A percentile compares a stretch with the other conserved stretches of the same genome.
These are phyloP conservation scores for Nettapus auritus DNA, from an alignment of 2,113 vertebrate species.

Conservation along the genomic window DNA sequence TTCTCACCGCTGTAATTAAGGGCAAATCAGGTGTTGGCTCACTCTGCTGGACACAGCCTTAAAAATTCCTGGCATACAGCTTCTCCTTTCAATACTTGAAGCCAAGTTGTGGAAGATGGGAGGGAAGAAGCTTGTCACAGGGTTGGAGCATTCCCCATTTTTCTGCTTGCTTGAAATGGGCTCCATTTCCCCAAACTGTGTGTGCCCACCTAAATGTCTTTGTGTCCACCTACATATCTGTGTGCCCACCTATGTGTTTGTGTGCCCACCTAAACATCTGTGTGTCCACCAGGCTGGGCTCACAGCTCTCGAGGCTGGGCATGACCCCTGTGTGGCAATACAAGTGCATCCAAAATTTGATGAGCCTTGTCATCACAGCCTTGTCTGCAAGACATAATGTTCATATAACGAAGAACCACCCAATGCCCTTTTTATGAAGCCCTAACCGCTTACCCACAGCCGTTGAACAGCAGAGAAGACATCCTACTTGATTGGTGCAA, in stretches of 20 bases:
- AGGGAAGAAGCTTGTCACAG: neutral
- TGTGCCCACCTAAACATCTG: neutral
- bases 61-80: neutral
- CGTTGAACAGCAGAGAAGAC: neutral
- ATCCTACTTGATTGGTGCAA: neutral
- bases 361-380: rapidly evolving
- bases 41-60: rapidly evolving
- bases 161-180: neutral
- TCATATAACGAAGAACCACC: neutral
- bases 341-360: neutral
- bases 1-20: neutral
- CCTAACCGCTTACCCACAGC: neutral
- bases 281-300: neutral
- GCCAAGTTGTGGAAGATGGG: neutral
- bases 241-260: neutral
- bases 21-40: slow-evolving; percentile 9
- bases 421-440: neutral
- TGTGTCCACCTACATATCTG: neutral
- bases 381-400: neutral
- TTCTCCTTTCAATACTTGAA: neutral
- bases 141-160: neutral
- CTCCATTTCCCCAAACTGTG: neutral
- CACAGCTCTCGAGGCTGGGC: neutral
- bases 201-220: too few species aligned
- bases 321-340: neutral